phyloP scores from a whole-genome alignment of 2,888 invertebrate species.

The Tuta absoluta region DNA sequence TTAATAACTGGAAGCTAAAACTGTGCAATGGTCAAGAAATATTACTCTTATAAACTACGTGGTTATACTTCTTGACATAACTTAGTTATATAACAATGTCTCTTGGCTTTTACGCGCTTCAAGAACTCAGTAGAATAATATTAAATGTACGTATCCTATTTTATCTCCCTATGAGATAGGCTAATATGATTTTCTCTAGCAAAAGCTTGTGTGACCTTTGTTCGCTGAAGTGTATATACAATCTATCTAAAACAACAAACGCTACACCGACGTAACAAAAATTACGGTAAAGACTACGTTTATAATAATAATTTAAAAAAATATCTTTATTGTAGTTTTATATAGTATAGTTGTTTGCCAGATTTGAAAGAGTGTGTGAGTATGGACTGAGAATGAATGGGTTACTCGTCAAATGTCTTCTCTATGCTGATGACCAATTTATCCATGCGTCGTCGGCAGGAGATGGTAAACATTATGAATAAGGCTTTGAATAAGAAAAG shows the following conservation, averaged over 20 bases:
- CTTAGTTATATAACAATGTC: slow-evolving; percentile 7
- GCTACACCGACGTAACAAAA: no score
- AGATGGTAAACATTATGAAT: no score
- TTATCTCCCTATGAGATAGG: background rate
- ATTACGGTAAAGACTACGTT: no score
- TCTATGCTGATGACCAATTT: no score
- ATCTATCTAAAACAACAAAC: background rate
- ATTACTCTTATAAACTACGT: slow-evolving; percentile 10
- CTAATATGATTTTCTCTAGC: background rate
- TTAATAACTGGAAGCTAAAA: background rate
- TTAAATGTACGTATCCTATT: background rate
- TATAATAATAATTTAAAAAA: no score
- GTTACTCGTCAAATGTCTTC: no score
- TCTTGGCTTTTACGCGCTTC: background rate
- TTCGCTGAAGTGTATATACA: slow-evolving; percentile 5
- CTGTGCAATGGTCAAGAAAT: slow-evolving; percentile 8
- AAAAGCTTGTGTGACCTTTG: slow-evolving; percentile 1
- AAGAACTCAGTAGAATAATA: background rate
- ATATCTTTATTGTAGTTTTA: no score
- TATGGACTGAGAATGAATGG: no score
- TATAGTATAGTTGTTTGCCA: no score
- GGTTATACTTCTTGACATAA: slow-evolving; percentile 1
- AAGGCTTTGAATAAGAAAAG: no score
- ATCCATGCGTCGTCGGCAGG: no score
- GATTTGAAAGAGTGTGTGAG: no score